Percentiles rank a stretch among this genome's conserved stretches.
Evolutionary conservation across 1,140 invertebrate genomes (phyloP).

Genomic region (Artemia franciscana): DNA sequence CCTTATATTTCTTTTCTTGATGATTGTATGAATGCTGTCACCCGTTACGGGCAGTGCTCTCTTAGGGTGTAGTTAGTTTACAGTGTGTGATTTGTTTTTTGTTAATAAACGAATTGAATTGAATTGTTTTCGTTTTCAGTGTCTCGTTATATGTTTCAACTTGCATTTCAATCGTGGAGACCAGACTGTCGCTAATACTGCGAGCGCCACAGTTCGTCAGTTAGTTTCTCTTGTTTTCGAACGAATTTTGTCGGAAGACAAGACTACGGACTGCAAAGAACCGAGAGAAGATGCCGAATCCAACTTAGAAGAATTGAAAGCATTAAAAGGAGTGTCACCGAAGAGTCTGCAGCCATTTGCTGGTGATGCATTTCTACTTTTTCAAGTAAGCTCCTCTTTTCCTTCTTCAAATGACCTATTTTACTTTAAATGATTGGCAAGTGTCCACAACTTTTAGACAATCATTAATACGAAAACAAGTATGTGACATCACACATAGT

Average conservation of each 20-base stretch:
- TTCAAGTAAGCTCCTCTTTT: slow-evolving; percentile 41
- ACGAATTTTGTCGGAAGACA: slow-evolving; percentile 43
- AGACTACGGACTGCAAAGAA: slow-evolving; percentile 29
- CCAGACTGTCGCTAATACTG: slow-evolving; percentile 80
- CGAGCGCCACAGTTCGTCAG: slow-evolving; percentile 86
- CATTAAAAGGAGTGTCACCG: slow-evolving; percentile 43
- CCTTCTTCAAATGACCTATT: neutral
- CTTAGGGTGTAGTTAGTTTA: no score
- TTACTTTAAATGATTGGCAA: no score
- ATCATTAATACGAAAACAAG: no score
- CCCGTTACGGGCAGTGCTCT: no score
- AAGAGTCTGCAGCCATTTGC: slow-evolving; percentile 66
- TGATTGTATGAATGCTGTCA: no score
- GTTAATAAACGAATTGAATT: no score
- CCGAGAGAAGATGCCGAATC: slow-evolving; percentile 28
- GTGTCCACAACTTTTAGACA: no score
- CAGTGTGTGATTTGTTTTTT: no score
- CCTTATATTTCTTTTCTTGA: no score
- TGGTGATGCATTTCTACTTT: slow-evolving; percentile 79
- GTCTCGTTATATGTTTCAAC: slow-evolving; percentile 81
- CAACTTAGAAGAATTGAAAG: slow-evolving; percentile 53
- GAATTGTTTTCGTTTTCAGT: slow-evolving; percentile 39
- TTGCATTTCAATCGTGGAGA: slow-evolving; percentile 73
- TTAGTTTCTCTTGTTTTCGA: slow-evolving; percentile 92
- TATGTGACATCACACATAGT: no score